A percentile compares a stretch with the other conserved stretches of the same genome.
Conservation (phyloP, 2,888 invertebrate species). For the Dorcus hopei region DNA sequence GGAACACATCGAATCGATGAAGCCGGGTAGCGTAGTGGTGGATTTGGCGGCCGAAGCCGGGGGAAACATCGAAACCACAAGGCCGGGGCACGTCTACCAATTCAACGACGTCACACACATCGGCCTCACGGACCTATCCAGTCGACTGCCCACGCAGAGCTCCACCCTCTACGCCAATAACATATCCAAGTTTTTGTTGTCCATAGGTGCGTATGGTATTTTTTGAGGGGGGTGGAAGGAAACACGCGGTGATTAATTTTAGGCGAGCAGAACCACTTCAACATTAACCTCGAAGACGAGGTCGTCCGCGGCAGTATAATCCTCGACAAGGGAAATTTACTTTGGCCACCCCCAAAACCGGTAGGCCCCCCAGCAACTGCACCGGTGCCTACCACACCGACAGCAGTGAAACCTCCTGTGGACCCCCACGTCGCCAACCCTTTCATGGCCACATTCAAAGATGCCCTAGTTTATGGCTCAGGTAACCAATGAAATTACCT, state of each 20-base stretch:
- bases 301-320: constrained; percentile 82
- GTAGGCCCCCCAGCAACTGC: constrained; percentile 52
- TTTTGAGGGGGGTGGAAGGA: background rate
- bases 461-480: constrained; percentile 64
- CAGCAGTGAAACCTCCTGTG: constrained; percentile 41
- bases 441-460: constrained; percentile 68
- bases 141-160: constrained; percentile 80
- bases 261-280: constrained; percentile 73
- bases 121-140: constrained; percentile 81
- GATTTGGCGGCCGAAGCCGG: constrained; percentile 88
- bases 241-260: background rate
- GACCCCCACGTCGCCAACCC: constrained; percentile 70
- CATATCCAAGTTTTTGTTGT: constrained; percentile 80
- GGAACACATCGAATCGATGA: constrained; percentile 78
- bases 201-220: constrained; percentile 60
- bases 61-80: constrained; percentile 80
- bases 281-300: constrained; percentile 80
- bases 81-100: constrained; percentile 69
- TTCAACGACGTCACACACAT: constrained; percentile 81
- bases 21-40: constrained; percentile 84
- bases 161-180: constrained; percentile 89
- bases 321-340: constrained; percentile 66
- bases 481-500: constrained; percentile 49
- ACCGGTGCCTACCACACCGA: constrained; percentile 42
- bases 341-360: constrained; percentile 78